phyloP scores from a whole-genome alignment of 2,113 vertebrate genomes.

The Mola mola region DNA sequence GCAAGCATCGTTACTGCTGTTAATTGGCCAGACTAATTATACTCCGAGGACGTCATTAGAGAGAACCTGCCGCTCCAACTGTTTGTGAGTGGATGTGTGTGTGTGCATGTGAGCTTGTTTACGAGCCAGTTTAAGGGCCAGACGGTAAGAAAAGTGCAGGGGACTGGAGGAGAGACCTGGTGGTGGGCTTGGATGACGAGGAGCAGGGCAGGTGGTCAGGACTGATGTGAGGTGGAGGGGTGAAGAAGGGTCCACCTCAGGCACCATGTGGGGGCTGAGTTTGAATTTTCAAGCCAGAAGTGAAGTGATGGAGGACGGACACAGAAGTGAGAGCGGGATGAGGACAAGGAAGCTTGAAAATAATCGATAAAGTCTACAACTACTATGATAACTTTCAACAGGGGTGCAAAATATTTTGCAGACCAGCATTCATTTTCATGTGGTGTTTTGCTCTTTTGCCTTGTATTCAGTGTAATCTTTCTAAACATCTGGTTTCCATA shows the following conservation, averaged over 20 bases:
- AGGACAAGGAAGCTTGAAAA: not conserved
- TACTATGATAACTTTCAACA: no score
- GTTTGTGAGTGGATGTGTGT: constrained; percentile 43
- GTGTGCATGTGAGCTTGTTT: constrained; percentile 48
- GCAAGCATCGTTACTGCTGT: constrained; percentile 99
- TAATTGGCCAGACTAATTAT: constrained; percentile 99
- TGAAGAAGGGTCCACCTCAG: constrained; percentile 45
- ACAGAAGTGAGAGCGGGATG: constrained; percentile 7
- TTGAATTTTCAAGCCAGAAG: constrained; percentile 9
- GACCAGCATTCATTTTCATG: no score
- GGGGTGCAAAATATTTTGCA: no score
- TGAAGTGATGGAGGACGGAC: constrained; percentile 13
- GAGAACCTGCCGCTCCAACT: constrained; percentile 79
- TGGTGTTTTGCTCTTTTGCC: no score
- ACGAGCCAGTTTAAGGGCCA: constrained; percentile 42
- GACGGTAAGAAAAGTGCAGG: constrained; percentile 52
- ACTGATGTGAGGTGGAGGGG: constrained; percentile 15
- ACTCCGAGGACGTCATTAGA: constrained; percentile 99
- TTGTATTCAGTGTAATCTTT: no score
- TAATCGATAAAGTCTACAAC: no score
- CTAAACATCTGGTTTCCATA: not conserved
- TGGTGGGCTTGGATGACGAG: constrained; percentile 15
- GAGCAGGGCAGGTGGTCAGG: constrained; percentile 59
- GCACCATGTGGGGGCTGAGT: constrained; percentile 23
- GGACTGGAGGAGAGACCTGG: constrained; percentile 30